Evolutionary conservation across 2,797 vertebrate genomes (phyloP).

Genomic region (Semotilus atromaculatus): DNA sequence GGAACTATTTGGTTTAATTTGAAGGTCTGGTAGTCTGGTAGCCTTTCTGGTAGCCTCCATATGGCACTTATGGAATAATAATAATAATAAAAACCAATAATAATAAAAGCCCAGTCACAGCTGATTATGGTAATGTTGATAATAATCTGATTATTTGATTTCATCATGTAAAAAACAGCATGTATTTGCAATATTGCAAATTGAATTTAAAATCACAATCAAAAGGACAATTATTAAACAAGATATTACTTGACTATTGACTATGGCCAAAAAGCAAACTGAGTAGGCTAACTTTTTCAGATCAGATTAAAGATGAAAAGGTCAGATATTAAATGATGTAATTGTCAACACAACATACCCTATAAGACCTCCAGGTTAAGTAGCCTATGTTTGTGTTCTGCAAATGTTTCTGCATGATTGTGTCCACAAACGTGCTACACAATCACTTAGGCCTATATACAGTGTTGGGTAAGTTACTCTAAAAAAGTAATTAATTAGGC

Average conservation of each 20-base stretch:
- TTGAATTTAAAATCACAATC: background rate
- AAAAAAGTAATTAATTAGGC: too few species aligned
- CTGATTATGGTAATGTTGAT: background rate
- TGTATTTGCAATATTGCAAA: background rate
- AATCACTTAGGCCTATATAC: background rate
- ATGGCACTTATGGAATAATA: background rate
- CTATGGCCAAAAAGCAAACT: conserved; percentile 14
- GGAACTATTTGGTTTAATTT: conserved; percentile 64
- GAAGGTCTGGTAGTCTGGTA: background rate
- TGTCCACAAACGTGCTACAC: background rate
- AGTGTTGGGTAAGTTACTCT: too few species aligned
- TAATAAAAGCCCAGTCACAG: background rate
- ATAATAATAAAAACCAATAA: background rate
- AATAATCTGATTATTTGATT: background rate
- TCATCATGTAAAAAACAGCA: background rate
- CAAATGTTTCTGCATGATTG: background rate
- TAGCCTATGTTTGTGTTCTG: conserved; percentile 4
- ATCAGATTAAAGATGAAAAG: conserved; percentile 56
- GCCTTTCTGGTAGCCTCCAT: background rate
- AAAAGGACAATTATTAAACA: background rate
- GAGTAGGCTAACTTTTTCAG: background rate
- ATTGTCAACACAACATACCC: background rate
- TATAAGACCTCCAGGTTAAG: conserved; percentile 35
- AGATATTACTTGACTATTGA: background rate
- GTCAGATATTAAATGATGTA: conserved; percentile 38